Percentiles rank a stretch among this genome's conserved stretches.
Conservation (phyloP, 2,888 invertebrate species). For the Allolobophora icterica region DNA sequence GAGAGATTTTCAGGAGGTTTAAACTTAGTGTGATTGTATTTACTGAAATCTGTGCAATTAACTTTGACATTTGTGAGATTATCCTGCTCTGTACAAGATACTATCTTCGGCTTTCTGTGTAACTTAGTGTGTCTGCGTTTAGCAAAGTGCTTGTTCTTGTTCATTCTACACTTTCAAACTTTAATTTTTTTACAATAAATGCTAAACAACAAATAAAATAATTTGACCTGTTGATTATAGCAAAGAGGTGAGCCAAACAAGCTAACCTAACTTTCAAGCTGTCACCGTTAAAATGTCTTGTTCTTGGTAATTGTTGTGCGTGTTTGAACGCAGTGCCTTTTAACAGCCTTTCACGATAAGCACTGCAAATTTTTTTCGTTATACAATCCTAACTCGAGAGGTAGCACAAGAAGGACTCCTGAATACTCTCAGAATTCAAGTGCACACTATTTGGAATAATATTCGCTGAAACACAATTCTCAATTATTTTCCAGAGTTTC, state of each 20-base stretch:
- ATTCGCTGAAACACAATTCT: not conserved
- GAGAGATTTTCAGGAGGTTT: not conserved
- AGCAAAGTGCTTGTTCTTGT: not conserved
- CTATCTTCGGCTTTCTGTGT: not conserved
- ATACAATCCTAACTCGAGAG: not conserved
- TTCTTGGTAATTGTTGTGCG: too few relatives aligned
- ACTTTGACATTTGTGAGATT: not conserved
- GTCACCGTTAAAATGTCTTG: too few relatives aligned
- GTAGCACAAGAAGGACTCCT: not conserved
- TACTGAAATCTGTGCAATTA: not conserved
- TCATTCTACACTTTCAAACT: not conserved
- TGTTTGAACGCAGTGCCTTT: too few relatives aligned
- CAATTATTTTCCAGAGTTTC: not conserved
- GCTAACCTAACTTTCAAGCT: too few relatives aligned
- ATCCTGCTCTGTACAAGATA: not conserved
- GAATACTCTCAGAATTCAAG: not conserved
- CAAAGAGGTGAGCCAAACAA: not conserved
- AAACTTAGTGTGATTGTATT: not conserved
- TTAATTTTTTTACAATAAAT: not conserved
- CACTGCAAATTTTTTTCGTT: not conserved
- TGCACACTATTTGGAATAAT: not conserved
- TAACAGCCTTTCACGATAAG: too few relatives aligned
- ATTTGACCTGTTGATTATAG: not conserved
- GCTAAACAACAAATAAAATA: conserved; percentile 5
- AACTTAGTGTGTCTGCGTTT: not conserved